Base-by-base conservation (phyloP, 2,888 invertebrate species). In the Phalera bucephala region DNA sequence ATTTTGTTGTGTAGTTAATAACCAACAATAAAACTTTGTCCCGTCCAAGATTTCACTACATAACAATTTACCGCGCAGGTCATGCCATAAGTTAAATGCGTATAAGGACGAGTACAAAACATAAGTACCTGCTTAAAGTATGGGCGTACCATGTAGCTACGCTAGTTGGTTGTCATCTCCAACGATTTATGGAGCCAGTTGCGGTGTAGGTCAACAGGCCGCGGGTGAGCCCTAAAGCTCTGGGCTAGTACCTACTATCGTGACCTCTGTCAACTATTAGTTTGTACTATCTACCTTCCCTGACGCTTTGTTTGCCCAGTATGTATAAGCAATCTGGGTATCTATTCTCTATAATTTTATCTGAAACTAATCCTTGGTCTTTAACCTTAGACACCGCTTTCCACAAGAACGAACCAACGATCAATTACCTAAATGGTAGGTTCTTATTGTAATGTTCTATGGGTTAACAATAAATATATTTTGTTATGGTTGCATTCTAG, bases 251-350 rank as follows among this genome's bases (percentile, higher is more conserved):
- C 5, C 17, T 17, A 42, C 45, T 57, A 44, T 45, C 52, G 38
- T 66, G 75, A 77, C 76, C 77, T 60, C 60, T 66, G 70, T 67
- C 66, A 66, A 70, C 65, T 60, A n/a, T n/a, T n/a, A n/a, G n/a
- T n/a, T n/a, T n/a, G n/a, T n/a, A 70, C 73, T 68, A 67, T 65
- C 68, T 71, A 59, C 62, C 64, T 55, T 59, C 47, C 56, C 62
- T 58, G 60, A 56, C 46, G 51, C 67, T 70, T 75, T 71, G 70
- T 74, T 74, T 75, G 65, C 62, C 63, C 51, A 62, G n/a, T n/a
- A n/a, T n/a, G n/a, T n/a, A n/a, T n/a, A n/a, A n/a, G n/a, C 57
- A 53, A 61, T 57, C 57, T 55, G 58, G 57, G 61, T 57, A 53
- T 52, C 54, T 48, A 64, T 58, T 59, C 67, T 60, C 66, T 73